Percentiles rank a stretch among this genome's conserved stretches.
Evolutionary conservation across 2,113 vertebrate species (phyloP).

Genomic region (Osmerus eperlanus): DNA sequence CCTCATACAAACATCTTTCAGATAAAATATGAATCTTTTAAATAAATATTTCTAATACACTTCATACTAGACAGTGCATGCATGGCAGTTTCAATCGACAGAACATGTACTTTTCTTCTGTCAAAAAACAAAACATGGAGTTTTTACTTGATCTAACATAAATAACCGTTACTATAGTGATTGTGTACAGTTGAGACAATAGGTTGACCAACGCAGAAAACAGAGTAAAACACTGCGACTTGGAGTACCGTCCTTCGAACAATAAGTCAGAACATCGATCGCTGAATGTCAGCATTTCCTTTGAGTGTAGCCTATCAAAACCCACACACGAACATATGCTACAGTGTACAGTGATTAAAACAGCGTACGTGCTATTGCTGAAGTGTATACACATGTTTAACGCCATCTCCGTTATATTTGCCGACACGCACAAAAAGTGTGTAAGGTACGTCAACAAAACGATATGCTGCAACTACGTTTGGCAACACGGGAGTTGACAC

Average conservation of each 20-base stretch:
- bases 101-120: constrained; percentile 54
- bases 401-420: no score
- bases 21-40: constrained; percentile 61
- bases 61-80: constrained; percentile 82
- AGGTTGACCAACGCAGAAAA: no score
- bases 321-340: constrained; percentile 39
- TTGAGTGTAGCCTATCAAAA: constrained; percentile 50
- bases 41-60: constrained; percentile 76
- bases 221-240: constrained; percentile 65
- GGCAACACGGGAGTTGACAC: constrained; percentile 27
- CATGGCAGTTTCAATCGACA: constrained; percentile 76
- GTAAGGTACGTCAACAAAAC: constrained; percentile 28
- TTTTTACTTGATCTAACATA: constrained; percentile 60
- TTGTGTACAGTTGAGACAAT: constrained; percentile 54
- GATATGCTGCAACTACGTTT: constrained; percentile 46
- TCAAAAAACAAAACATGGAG: constrained; percentile 78
- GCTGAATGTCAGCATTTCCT: constrained; percentile 79
- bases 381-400: constrained; percentile 23
- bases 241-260: constrained; percentile 58
- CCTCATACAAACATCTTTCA: constrained; percentile 74
- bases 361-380: constrained; percentile 10
- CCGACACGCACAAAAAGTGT: not conserved
- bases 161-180: constrained; percentile 43
- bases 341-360: constrained; percentile 49
- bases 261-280: constrained; percentile 71